Base-by-base conservation (phyloP, 2,113 vertebrate species). In the Talpa occidentalis region DNA sequence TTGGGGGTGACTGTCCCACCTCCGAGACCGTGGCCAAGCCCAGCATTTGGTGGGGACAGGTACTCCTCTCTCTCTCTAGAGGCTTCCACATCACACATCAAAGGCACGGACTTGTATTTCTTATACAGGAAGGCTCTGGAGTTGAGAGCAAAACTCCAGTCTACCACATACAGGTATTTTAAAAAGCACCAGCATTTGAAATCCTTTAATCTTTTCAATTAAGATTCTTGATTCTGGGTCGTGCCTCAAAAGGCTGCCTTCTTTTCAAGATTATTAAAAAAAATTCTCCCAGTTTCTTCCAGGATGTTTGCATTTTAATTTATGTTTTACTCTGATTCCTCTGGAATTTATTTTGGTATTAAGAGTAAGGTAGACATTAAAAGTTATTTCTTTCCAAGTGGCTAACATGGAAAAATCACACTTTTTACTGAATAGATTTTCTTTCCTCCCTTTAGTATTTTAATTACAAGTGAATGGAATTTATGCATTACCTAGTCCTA, bases 361-460 rank as follows among this genome's bases (percentile, higher is more conserved):
- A 79, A 83, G 35, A 74, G 15, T 22, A 28, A 66, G 21, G 10
- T 56, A 80, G 49, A 64, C 28, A 54, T 84, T 79, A 67, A 67
- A n/a, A 47, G 91, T 88, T 19, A 7, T 70, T 89, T 76, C 35
- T 67, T 88, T 62, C 47, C 49, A 81, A 54, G 44, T 86, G 42
- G 37, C 35, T 56, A 76, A 24, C 54, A 19, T 56, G 54, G 21
- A 56, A 56, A 56, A 56, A 56, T 22, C 54, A 56, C 21, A 56
- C 19, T 56, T 56, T 56, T 7, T 56, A 56, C 6, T 56, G 52
- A 11, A 35, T 80, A 30, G 59, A 35, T 74, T 84, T 80, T 44
- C 69, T 89, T 92, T 40, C n/a, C 19, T 40, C 62, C 42, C 81
- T 70, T 59, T 77, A 81, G 28, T 60, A 82, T 72, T 92, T 89